Base-by-base conservation (phyloP, 2,797 vertebrate genomes). In the Bufotes viridis region DNA sequence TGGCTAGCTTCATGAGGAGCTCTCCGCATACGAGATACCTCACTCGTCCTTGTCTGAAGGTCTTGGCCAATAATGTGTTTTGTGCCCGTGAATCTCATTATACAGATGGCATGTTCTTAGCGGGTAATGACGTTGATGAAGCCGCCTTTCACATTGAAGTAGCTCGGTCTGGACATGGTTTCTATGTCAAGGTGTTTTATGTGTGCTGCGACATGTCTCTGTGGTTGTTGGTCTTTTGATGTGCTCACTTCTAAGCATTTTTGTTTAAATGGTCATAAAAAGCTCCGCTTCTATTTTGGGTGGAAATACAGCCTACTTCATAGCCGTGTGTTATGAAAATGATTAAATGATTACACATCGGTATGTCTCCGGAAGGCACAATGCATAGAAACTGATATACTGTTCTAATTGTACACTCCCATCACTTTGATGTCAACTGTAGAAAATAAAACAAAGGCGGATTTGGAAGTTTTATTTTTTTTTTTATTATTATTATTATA, bases 251-350 rank as follows among this genome's bases (percentile, higher is more conserved):
- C 88, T 88, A 90, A 89, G 86, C 86, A 85, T 85, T 90, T 90
- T 90, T 90, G 61, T 51, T 87, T 90, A 78, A 85, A 67, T 88
- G 86, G 88, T 90, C 88, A 90, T 90, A 89, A 89, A 87, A 80
- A 85, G 34, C 17, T 76, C 17, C 51, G 11, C 88, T 86, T 74
- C 72, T 86, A 67, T 84, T 87, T 85, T 42, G 67, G 76, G 63
- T 84, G 86, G 82, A 82, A 85, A 89, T 42, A 75, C 20, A 67
- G 60, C 34, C 89, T 58, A 63, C 69, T 81, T 90, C 67, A 83
- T 89, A 82, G 88, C 85, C 79, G 63, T 49, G 70, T 89, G 80
- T 89, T 89, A 86, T 86, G 88, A 89, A 89, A 79, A 89, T 89
- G 84, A 89, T 89, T 78, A 87, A 89, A 87, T 87, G 88, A 89